Conservation (phyloP, 2,888 invertebrate species). For the Chaetoderma sp. region DNA sequence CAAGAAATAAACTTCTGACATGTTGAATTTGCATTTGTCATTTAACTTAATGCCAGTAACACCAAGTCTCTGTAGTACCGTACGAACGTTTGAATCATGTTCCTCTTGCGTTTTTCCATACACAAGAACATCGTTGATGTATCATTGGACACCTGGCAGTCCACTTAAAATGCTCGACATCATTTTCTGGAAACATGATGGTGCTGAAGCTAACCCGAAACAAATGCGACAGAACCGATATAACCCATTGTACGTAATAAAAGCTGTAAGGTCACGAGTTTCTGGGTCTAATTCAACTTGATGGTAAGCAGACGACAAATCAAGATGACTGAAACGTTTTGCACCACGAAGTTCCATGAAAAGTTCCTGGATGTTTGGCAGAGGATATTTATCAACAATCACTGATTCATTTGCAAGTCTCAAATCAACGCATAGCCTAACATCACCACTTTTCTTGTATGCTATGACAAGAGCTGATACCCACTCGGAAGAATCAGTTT, state of each 20-base stretch:
- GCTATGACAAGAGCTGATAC: not conserved
- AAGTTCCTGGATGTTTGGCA: constrained; percentile 27
- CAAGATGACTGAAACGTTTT: constrained; percentile 35
- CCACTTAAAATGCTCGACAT: constrained; percentile 30
- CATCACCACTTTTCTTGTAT: constrained; percentile 26
- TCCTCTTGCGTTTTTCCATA: constrained; percentile 13
- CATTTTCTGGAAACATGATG: constrained; percentile 17
- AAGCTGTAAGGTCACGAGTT: constrained; percentile 23
- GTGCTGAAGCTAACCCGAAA: constrained; percentile 23
- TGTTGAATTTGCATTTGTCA: constrained; percentile 36
- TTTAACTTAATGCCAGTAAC: constrained; percentile 34
- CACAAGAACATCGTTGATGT: constrained; percentile 39
- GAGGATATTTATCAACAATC: constrained; percentile 7
- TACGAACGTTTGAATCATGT: constrained; percentile 27
- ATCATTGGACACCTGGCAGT: constrained; percentile 28
- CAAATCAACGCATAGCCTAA: constrained; percentile 28
- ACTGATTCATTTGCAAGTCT: constrained; percentile 16
- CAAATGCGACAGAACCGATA: constrained; percentile 29
- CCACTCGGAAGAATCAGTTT: not conserved
- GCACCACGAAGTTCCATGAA: constrained; percentile 24
- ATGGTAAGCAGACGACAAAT: constrained; percentile 38
- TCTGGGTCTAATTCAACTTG: constrained; percentile 30
- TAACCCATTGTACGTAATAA: constrained; percentile 30
- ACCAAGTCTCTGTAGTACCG: constrained; percentile 18
- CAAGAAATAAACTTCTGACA: constrained; percentile 23